These are phyloP conservation scores for Coenobita brevimanus DNA, from an alignment of 1,140 invertebrate species.

Conservation along the genomic window DNA sequence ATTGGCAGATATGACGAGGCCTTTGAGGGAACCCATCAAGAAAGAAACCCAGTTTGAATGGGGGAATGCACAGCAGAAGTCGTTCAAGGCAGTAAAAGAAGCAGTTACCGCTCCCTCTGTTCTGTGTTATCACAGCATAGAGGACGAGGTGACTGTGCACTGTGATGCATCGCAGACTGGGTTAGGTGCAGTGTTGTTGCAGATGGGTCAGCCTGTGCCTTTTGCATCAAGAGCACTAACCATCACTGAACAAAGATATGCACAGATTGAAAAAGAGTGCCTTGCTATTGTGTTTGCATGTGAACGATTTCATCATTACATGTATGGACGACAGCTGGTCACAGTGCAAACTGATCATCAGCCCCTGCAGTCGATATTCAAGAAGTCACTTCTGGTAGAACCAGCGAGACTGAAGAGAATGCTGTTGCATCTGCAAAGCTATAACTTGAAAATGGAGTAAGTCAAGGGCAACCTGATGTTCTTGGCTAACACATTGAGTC, in stretches of 20 bases:
- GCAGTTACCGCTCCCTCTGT: neutral
- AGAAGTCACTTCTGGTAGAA: constrained; percentile 64
- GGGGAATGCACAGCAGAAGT: neutral
- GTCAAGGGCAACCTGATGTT: constrained; percentile 55
- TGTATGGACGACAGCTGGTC: constrained; percentile 4
- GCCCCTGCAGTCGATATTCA: constrained; percentile 59
- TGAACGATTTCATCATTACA: constrained; percentile 15
- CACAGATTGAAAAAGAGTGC: too few species aligned
- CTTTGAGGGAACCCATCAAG: neutral
- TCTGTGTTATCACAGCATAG: neutral
- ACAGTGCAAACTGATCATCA: constrained; percentile 25
- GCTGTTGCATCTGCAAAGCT: constrained; percentile 69
- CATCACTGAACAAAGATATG: constrained; percentile 22
- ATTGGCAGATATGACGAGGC: too few species aligned
- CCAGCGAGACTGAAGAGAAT: constrained; percentile 70
- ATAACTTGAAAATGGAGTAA: constrained; percentile 65
- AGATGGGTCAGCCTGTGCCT: constrained; percentile 8
- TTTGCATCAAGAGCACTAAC: constrained; percentile 30
- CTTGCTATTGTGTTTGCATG: too few species aligned
- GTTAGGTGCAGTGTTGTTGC: constrained; percentile 10
- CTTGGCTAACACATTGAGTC: constrained; percentile 52
- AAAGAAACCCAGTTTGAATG: neutral
- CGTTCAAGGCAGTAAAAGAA: too few species aligned
- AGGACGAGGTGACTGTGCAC: neutral
- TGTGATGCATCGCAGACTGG: constrained; percentile 16